phyloP scores from a whole-genome alignment of 2,113 vertebrate genomes.

The Anas platyrhynchos region DNA sequence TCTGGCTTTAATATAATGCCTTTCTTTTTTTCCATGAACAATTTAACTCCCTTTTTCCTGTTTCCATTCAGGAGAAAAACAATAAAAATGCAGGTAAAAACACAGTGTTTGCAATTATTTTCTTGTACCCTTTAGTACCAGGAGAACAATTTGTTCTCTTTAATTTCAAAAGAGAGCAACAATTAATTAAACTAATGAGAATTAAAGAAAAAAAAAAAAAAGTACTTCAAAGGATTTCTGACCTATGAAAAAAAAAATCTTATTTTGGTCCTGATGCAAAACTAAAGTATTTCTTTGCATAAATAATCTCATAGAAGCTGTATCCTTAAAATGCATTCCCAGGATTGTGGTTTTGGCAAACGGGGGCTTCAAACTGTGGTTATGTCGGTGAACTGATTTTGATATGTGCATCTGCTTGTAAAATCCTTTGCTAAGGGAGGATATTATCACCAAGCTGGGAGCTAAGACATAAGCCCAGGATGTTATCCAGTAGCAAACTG shows the following conservation, averaged over 20 bases:
- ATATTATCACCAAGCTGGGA: background rate
- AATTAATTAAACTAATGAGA: constrained; percentile 59
- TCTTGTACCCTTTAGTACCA: background rate
- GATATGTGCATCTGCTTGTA: background rate
- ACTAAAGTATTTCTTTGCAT: background rate
- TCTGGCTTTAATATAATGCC: background rate
- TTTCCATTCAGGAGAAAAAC: background rate
- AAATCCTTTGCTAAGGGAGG: constrained; percentile 15
- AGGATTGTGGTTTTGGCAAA: constrained; percentile 21
- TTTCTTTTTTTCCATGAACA: background rate
- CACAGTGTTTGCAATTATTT: constrained; percentile 22
- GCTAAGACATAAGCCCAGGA: background rate
- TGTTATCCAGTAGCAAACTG: background rate
- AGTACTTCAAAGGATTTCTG: constrained; percentile 33
- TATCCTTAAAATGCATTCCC: background rate
- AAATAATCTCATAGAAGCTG: constrained; percentile 17
- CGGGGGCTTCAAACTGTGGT: background rate
- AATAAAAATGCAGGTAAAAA: constrained; percentile 28
- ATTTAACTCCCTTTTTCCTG: background rate
- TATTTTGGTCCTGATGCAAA: background rate
- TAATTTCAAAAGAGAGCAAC: constrained; percentile 55
- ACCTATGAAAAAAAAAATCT: background rate
- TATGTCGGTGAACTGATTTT: background rate
- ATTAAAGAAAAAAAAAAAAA: background rate
- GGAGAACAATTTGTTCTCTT: constrained; percentile 28